A percentile compares a stretch with the other conserved stretches of the same genome.
Evolutionary conservation across 30 jellyfish, hydroid and myxozoan species (phyloP).

Genomic region (Turritopsis rubra): DNA sequence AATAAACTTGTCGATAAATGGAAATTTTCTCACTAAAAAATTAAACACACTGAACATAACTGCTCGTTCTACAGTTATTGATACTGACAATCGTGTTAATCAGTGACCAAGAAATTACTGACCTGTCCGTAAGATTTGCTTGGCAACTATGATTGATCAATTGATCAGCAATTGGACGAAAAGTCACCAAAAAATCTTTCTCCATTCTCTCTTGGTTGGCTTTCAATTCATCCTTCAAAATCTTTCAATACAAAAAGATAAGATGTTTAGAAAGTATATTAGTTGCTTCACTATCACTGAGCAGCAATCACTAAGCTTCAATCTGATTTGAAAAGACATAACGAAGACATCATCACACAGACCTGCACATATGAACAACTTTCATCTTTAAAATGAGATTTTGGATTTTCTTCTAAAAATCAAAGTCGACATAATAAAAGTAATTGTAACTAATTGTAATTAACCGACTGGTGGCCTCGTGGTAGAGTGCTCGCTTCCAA

Average conservation of each 20-base stretch:
- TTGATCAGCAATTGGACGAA: background rate
- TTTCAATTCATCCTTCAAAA: background rate
- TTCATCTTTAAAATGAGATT: background rate
- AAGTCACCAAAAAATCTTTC: background rate
- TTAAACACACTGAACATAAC: background rate
- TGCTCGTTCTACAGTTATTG: background rate
- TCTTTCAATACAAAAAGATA: background rate
- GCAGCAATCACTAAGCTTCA: too few relatives aligned
- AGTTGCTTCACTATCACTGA: background rate
- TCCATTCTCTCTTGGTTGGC: background rate
- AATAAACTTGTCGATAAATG: background rate
- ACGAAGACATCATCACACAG: background rate
- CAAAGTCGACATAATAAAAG: background rate
- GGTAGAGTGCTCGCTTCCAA: too few relatives aligned
- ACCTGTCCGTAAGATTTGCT: background rate
- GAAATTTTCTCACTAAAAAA: background rate
- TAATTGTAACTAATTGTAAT: too few relatives aligned
- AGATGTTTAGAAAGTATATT: too few relatives aligned
- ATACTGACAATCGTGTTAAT: background rate
- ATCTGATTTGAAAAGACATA: too few relatives aligned
- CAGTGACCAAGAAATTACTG: background rate
- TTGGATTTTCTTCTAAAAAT: background rate
- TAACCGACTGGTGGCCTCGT: too few relatives aligned
- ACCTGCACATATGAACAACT: background rate
- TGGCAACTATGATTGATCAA: background rate